Percentiles rank a stretch among this genome's conserved stretches.
Evolutionary conservation across 2,113 vertebrate genomes (phyloP).

Genomic region (Poeciliopsis occidentalis): DNA sequence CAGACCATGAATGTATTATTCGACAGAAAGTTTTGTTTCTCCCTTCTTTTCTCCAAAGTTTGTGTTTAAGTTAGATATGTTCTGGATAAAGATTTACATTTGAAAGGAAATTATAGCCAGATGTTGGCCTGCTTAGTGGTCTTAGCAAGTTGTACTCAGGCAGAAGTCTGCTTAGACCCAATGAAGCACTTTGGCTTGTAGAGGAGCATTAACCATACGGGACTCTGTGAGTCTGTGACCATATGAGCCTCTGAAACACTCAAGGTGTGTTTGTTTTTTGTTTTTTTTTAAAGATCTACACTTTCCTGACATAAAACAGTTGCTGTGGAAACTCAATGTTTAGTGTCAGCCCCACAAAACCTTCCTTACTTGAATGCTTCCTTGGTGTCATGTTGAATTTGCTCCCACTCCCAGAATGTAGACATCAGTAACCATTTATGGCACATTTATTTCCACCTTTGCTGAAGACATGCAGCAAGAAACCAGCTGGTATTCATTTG

Average conservation of each 20-base stretch:
- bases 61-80: conserved; percentile 65
- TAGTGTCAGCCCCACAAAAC: conserved; percentile 53
- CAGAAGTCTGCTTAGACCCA: conserved; percentile 67
- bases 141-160: conserved; percentile 67
- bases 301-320: conserved; percentile 62
- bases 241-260: conserved; percentile 40
- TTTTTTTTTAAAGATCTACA: conserved; percentile 14
- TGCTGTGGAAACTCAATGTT: conserved; percentile 63
- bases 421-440: not conserved
- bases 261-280: conserved; percentile 16
- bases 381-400: conserved; percentile 60
- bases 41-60: conserved; percentile 27
- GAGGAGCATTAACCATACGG: conserved; percentile 49
- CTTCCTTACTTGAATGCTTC: conserved; percentile 45
- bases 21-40: conserved; percentile 60
- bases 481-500: too few relatives aligned
- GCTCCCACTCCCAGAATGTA: conserved; percentile 24
- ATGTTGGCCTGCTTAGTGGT: conserved; percentile 70
- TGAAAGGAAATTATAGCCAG: conserved; percentile 78
- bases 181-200: conserved; percentile 60
- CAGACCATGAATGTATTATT: conserved; percentile 70
- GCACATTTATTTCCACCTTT: too few relatives aligned
- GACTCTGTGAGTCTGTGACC: conserved; percentile 37
- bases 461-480: too few relatives aligned
- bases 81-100: conserved; percentile 75